Evolutionary conservation across 2,888 invertebrate species (phyloP), one percentile per base, ranked within the genome.

Genomic region (Gymnoscelis rufifasciata): DNA sequence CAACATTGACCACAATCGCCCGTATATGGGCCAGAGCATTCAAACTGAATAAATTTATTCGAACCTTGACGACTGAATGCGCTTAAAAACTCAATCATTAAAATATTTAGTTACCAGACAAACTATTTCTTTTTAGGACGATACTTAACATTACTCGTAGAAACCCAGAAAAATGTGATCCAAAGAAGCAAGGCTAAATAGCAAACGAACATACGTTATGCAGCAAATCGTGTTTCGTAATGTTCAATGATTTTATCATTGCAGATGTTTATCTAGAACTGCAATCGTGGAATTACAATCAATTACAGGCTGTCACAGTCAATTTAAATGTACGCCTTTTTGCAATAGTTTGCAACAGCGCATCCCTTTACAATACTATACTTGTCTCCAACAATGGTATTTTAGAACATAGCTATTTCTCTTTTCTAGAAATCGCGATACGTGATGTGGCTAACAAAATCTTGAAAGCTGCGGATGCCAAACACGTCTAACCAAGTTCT

Each of bases 361-460:
- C 49, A 45, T 48, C 46, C 49, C 58, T 57, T 56, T 41, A 53
- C 44, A 44, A 40, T 58, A 59, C 54, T 45, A 54, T 64, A 61
- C 62, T 61, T 57, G 62, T 62, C 66, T 52, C 64, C 66, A 62
- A 67, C 64, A 66, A 67, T 68, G 74, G 71, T 60, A 68, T 76
- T 76, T 74, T 66, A 64, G 67, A 71, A 69, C 56, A 54, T 56
- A 64, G 66, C 19, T 66, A 64, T 71, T 66, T 66, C 69, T 64
- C 53, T 52, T 47, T 48, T 59, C 64, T 71, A 75, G 74, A 77
- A 75, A 68, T 66, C 62, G 40, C 53, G 44, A 57, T 65, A 77
- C 78, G 79, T 79, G 78, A 73, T 62, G 67, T 54, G 76, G 58
- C 62, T 76, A 57, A 66, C 56, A 68, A 71, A 71, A 63, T 64